phyloP scores from a whole-genome alignment of 2,888 invertebrate species.

The Melanchra persicariae region DNA sequence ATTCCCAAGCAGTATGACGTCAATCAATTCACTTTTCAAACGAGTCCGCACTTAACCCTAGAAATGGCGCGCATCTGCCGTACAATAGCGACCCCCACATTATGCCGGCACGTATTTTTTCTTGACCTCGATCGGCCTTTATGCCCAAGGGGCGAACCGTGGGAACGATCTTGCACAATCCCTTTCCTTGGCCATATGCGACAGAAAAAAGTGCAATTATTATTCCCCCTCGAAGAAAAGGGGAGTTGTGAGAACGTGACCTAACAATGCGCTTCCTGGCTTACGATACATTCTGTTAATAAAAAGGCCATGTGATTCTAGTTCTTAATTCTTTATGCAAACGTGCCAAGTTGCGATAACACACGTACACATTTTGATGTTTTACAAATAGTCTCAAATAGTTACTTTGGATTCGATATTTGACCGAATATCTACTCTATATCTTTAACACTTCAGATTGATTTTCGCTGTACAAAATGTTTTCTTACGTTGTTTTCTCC shows the following conservation, averaged over 20 bases:
- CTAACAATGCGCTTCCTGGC: slow-evolving; percentile 91
- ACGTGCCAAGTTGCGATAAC: slow-evolving; percentile 81
- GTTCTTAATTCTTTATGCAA: slow-evolving; percentile 75
- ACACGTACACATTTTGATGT: slow-evolving; percentile 73
- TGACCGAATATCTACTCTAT: slow-evolving; percentile 69
- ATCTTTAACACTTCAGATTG: slow-evolving; percentile 50
- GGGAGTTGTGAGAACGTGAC: slow-evolving; percentile 91
- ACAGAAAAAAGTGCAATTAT: slow-evolving; percentile 91
- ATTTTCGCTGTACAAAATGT: slow-evolving; percentile 52
- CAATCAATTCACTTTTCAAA: slow-evolving; percentile 85
- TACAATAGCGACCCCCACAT: slow-evolving; percentile 87
- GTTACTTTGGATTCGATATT: slow-evolving; percentile 69
- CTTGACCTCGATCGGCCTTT: slow-evolving; percentile 89
- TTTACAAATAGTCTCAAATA: slow-evolving; percentile 82
- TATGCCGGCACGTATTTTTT: slow-evolving; percentile 89
- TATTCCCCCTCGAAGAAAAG: slow-evolving; percentile 90
- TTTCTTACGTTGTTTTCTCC: slow-evolving; percentile 64
- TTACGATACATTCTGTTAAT: slow-evolving; percentile 85
- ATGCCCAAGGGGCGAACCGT: slow-evolving; percentile 89
- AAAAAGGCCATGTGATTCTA: slow-evolving; percentile 76
- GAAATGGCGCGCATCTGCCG: slow-evolving; percentile 86
- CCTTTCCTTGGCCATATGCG: slow-evolving; percentile 90
- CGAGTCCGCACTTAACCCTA: slow-evolving; percentile 88
- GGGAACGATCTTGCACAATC: slow-evolving; percentile 89
- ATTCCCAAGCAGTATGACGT: slow-evolving; percentile 71